Base-by-base conservation (phyloP, 2,888 invertebrate species). In the Chrysopilus asiliformis region DNA sequence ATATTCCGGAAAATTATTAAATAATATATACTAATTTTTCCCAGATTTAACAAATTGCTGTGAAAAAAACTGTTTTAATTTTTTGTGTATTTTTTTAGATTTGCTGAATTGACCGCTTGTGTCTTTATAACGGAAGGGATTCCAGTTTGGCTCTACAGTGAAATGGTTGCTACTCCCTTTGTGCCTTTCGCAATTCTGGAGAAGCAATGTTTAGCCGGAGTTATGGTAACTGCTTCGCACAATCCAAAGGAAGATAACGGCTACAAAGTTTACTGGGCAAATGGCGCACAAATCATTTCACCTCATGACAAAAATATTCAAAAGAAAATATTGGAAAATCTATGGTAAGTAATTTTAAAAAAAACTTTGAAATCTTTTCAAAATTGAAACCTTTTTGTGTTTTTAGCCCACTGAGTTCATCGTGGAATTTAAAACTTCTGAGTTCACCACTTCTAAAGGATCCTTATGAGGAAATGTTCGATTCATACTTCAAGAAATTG, bases 161-260 rank as follows among this genome's bases (percentile, higher is more conserved):
- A 72, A 12, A 74, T 85, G 10, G 83, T 81, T 36, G 89, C 95
- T 1, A 98, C 98, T 0, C 97, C 98, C 0, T 83, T 91, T 53
- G 80, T 98, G 19, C 84, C 98, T 0, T 98, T 83, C 61, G 76
- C 79, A 1, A 81, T 93, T 1, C 66, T 69, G 3, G 67, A 76
- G 43, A 75, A 76, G 40, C 72, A 76, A 13, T 82, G 84, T 37
- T 76, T 78, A 2, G 85, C 81, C 25, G 94, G 94, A 0, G 74
- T 94, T 4, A 91, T 94, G 86, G 76, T 94, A 4, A 95, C 94
- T 1, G 94, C 94, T 0, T 93, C 91, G 0, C 94, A 94, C 54
- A 94, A 94, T 64, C 94, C 93, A 0, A 90, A 87, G 56, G 79
- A 90, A 18, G 93, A 95, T 55, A 94, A 94, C 56, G 94, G 94